Evolutionary conservation across 2,797 vertebrate species (phyloP).

Genomic region (Sebastes steindachneri): DNA sequence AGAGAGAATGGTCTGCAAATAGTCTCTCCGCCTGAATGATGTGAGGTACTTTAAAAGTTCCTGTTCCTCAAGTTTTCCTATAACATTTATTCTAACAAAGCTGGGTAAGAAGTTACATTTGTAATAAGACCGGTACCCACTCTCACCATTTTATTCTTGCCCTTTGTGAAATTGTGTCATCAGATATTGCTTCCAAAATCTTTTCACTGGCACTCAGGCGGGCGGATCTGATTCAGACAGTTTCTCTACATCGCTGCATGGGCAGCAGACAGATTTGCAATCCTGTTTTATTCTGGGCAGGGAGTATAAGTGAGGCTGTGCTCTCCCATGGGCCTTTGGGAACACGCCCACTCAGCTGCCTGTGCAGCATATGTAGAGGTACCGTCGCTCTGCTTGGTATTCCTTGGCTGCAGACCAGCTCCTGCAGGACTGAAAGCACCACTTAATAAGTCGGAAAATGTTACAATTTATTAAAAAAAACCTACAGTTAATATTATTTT

Average conservation of each 20-base stretch:
- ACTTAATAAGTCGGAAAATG: slow-evolving; percentile 24
- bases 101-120: not conserved
- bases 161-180: slow-evolving; percentile 26
- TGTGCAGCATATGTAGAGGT: slow-evolving; percentile 61
- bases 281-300: slow-evolving; percentile 47
- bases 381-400: slow-evolving; percentile 38
- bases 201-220: slow-evolving; percentile 21
- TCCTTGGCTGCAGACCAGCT: slow-evolving; percentile 50
- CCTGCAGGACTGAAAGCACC: slow-evolving; percentile 16
- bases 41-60: slow-evolving; percentile 24
- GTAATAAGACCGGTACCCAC: not conserved
- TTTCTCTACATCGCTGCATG: slow-evolving; percentile 45
- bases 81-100: slow-evolving; percentile 11
- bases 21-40: slow-evolving; percentile 30
- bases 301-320: slow-evolving; percentile 54
- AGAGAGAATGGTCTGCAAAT: slow-evolving; percentile 9
- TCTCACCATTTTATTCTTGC: not conserved
- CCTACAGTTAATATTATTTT: not conserved
- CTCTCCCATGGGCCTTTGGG: slow-evolving; percentile 57
- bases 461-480: slow-evolving; percentile 3
- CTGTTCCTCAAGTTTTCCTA: not conserved
- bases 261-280: slow-evolving; percentile 57
- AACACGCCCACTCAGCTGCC: slow-evolving; percentile 65
- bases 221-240: slow-evolving; percentile 47
- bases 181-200: slow-evolving; percentile 39